A percentile compares a stretch with the other conserved stretches of the same genome.
phyloP scores from a whole-genome alignment of 1,140 invertebrate species.

The Lycorma delicatula region DNA sequence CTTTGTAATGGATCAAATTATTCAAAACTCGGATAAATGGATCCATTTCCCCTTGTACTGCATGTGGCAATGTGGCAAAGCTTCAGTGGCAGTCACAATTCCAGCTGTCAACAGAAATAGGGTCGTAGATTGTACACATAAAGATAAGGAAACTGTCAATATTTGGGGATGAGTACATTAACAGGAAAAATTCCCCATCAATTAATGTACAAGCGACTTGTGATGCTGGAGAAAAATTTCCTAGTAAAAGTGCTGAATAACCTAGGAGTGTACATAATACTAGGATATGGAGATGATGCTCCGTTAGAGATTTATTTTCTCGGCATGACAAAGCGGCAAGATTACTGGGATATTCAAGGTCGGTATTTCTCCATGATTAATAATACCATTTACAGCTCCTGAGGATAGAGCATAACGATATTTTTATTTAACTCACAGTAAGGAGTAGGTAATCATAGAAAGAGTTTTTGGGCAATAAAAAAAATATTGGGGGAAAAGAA shows the following conservation, averaged over 20 bases:
- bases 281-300: not conserved
- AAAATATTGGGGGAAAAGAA: too few relatives aligned
- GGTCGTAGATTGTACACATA: conserved; percentile 3
- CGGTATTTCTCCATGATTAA: not conserved
- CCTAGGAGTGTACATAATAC: not conserved
- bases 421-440: not conserved
- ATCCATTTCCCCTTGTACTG: not conserved
- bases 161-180: conserved; percentile 5
- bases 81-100: not conserved
- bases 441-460: not conserved
- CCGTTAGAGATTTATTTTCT: not conserved
- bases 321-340: not conserved
- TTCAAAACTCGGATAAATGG: not conserved
- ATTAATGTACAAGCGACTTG: conserved; percentile 11
- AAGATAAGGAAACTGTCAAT: conserved; percentile 1
- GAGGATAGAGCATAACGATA: not conserved
- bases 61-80: not conserved
- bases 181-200: not conserved
- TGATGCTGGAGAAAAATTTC: conserved; percentile 3
- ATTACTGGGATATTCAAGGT: not conserved
- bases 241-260: not conserved
- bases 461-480: conserved; percentile 4
- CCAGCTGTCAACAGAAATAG: conserved; percentile 1
- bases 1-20: not conserved
- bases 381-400: not conserved